Base-by-base conservation (phyloP, 2,797 vertebrate genomes). In the Leucoraja ocellata region DNA sequence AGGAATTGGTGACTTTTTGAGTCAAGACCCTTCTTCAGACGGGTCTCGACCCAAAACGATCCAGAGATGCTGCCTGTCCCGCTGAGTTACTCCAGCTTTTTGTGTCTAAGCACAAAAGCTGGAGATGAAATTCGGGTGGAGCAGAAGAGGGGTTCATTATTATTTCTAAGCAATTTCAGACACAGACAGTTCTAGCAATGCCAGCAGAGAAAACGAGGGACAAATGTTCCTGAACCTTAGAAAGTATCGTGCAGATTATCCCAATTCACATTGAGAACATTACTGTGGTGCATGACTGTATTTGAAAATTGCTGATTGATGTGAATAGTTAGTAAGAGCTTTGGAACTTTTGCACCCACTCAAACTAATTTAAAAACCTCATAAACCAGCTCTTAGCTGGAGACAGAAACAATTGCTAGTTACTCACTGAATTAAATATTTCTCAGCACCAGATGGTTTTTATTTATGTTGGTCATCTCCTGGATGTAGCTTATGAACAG, bases 351-450 rank as follows among this genome's bases (percentile, higher is more conserved):
- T 86, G 61, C n/a, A 61, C 71, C 71, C n/a, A 21, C n/a, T 32
- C 14, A 65, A 39, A 13, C 21, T 84, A 1, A 68, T 36, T 68
- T 88, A 36, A 28, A 88, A 36, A 2, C 61, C 28, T 88, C 84
- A 68, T 68, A 21, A 65, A 14, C 84, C n/a, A 88, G 61, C 63
- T 68, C 61, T 88, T 68, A 88, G 32, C 84, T 36, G n/a, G 16
- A 68, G 83, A 88, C n/a, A 88, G 84, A 68, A 88, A 88, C 61
- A 32, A 68, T 88, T 88, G 61, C 14, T 9, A 36, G 63, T 68
- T 88, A 36, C 61, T 88, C 61, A 68, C 1, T 65, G 84, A 88
- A 88, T 68, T 61, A 88, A 88, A 88, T n/a, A 88, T 88, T 68
- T 88, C n/a, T 0, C 84, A 18, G n/a, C 2, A 21, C n/a, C 84